Evolutionary conservation across 2,797 vertebrate genomes (phyloP).

Genomic region (Coccyzus lansbergi): DNA sequence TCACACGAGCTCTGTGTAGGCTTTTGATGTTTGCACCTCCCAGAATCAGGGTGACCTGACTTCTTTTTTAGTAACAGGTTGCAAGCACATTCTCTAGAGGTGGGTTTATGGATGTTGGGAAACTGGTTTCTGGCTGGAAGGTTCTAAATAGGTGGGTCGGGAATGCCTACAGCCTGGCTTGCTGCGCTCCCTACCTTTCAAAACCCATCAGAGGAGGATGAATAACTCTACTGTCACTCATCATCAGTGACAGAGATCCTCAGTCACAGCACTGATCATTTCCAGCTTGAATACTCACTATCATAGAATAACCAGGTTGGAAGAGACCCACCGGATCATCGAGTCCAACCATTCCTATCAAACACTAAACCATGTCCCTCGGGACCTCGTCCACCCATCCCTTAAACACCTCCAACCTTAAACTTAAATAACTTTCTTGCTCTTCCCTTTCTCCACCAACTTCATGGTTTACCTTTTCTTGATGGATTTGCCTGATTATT

Average conservation of each 20-base stretch:
- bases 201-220: neutral
- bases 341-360: too few relatives aligned
- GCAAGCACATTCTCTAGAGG: neutral
- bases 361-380: too few relatives aligned
- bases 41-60: neutral
- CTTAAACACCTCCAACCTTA: too few relatives aligned
- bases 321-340: too few relatives aligned
- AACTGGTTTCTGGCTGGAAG: neutral
- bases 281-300: neutral
- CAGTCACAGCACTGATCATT: neutral
- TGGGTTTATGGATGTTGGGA: neutral
- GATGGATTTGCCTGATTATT: neutral
- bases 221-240: neutral
- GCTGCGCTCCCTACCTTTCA: neutral
- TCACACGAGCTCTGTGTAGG: accelerated
- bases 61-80: neutral
- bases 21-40: neutral
- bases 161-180: neutral
- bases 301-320: too few relatives aligned
- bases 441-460: neutral
- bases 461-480: neutral
- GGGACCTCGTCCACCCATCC: too few relatives aligned
- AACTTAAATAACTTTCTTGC: neutral
- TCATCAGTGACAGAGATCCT: neutral
- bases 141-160: neutral